Evolutionary conservation across 2,113 vertebrate genomes (phyloP).

Genomic region (Tetraodon nigroviridis): DNA sequence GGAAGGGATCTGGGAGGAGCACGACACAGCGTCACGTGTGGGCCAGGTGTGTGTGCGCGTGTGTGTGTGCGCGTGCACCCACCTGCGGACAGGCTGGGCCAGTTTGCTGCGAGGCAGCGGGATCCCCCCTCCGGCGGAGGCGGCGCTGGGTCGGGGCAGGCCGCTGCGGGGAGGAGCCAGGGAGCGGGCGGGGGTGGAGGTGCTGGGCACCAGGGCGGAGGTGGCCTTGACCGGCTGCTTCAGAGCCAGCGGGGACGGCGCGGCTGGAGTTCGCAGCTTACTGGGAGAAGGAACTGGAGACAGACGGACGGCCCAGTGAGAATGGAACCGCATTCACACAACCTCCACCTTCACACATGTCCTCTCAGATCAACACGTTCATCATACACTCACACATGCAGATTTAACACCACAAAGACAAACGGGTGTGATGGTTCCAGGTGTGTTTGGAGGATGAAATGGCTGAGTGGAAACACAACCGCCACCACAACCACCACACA

Average conservation of each 20-base stretch:
- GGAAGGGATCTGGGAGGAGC: constrained; percentile 81
- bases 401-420: constrained; percentile 8
- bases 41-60: not conserved
- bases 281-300: constrained; percentile 90
- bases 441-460: constrained; percentile 40
- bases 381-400: constrained; percentile 28
- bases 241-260: constrained; percentile 88
- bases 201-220: constrained; percentile 78
- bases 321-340: too few species aligned
- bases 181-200: constrained; percentile 83
- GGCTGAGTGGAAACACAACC: constrained; percentile 28
- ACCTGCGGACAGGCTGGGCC: constrained; percentile 96
- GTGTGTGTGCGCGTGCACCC: constrained; percentile 9
- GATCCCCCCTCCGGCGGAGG: constrained; percentile 81
- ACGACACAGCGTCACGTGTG: not conserved
- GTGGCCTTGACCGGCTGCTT: constrained; percentile 93
- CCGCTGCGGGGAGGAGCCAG: constrained; percentile 83
- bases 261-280: constrained; percentile 87
- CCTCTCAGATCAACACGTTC: constrained; percentile 8
- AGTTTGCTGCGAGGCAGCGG: constrained; percentile 96
- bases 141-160: constrained; percentile 86
- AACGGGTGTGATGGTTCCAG: not conserved
- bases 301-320: constrained; percentile 32
- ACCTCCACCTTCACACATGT: too few species aligned
- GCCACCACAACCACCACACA: constrained; percentile 43